phyloP scores from a whole-genome alignment of 2,797 vertebrate genomes.

The Echeneis naucrates region DNA sequence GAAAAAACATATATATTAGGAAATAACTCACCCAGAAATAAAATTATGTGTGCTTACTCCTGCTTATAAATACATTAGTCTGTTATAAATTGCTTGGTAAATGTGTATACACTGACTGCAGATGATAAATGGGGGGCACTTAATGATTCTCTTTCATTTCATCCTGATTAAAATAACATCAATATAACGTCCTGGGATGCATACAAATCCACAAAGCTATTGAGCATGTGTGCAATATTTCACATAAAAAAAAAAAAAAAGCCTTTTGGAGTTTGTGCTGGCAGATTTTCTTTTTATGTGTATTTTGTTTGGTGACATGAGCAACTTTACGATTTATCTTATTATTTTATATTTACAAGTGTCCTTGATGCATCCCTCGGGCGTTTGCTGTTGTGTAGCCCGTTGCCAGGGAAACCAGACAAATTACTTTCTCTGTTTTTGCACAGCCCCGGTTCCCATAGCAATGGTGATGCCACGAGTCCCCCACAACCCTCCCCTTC shows the following conservation, averaged over 20 bases:
- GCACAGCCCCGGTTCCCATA: constrained; percentile 58
- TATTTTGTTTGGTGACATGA: background rate
- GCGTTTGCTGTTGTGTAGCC: constrained; percentile 54
- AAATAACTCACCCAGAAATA: no score
- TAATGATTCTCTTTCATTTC: background rate
- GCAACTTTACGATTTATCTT: background rate
- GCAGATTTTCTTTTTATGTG: background rate
- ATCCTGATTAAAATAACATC: background rate
- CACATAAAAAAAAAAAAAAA: no score
- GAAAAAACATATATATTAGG: no score
- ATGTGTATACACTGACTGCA: background rate
- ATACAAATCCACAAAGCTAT: background rate
- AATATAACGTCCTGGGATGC: background rate
- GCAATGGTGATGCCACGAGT: constrained; percentile 61
- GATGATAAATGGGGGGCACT: background rate
- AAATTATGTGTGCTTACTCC: background rate
- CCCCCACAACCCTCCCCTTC: constrained; percentile 31
- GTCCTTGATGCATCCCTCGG: constrained; percentile 19
- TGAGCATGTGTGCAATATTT: no score
- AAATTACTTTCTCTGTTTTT: constrained; percentile 54
- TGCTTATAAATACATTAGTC: background rate
- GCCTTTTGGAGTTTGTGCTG: background rate
- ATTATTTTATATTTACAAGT: background rate
- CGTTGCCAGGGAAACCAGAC: constrained; percentile 70
- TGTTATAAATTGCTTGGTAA: background rate